A percentile compares a stretch with the other conserved stretches of the same genome.
phyloP scores from a whole-genome alignment of 2,888 invertebrate species.

The Ametastegia equiseti region DNA sequence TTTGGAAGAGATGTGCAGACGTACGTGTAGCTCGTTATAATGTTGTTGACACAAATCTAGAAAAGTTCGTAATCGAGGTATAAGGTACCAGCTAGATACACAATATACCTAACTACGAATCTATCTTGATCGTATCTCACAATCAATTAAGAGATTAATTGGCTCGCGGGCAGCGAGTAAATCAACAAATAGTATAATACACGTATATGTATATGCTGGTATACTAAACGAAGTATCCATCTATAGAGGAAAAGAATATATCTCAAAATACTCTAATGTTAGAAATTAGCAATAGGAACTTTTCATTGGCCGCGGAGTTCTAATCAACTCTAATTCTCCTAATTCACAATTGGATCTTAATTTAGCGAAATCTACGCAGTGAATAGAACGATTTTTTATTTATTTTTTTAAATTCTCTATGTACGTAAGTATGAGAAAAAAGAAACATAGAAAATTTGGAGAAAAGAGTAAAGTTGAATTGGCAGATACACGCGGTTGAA shows the following conservation, averaged over 20 bases:
- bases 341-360: too few species aligned
- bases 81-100: not conserved
- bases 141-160: slow-evolving; percentile 37
- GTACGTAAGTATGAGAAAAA: not conserved
- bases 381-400: too few species aligned
- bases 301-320: too few species aligned
- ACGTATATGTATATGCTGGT: too few species aligned
- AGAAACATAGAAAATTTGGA: not conserved
- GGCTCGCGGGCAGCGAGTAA: slow-evolving; percentile 18
- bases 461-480: not conserved
- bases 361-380: too few species aligned
- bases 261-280: too few species aligned
- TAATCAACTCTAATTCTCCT: too few species aligned
- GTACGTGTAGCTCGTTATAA: not conserved
- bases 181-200: slow-evolving; percentile 19
- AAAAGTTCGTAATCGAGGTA: not conserved
- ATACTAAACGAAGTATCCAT: not conserved
- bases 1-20: not conserved
- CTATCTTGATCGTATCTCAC: slow-evolving; percentile 20
- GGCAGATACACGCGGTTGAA: not conserved
- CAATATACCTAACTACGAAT: not conserved
- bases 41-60: not conserved
- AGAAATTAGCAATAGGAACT: too few species aligned
- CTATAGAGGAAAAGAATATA: not conserved
- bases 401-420: not conserved